phyloP scores from a whole-genome alignment of 2,113 vertebrate genomes.

The Antidorcas marsupialis region DNA sequence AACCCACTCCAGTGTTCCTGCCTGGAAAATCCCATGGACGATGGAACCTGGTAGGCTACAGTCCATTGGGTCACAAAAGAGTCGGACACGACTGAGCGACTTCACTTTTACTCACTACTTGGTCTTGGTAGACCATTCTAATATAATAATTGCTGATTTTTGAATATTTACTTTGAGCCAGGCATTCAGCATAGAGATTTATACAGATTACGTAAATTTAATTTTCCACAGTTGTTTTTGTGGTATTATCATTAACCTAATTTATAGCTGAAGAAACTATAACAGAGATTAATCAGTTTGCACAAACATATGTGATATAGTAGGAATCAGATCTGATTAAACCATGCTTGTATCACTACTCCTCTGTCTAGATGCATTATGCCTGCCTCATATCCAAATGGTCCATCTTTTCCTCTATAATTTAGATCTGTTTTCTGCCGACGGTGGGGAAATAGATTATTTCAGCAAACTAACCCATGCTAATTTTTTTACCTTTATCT shows the following conservation, averaged over 20 bases:
- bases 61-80: neutral
- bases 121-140: neutral
- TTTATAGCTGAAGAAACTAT: neutral
- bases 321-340: neutral
- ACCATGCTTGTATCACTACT: rapidly evolving
- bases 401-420: neutral
- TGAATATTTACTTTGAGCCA: neutral
- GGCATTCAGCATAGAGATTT: neutral
- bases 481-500: neutral
- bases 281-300: neutral
- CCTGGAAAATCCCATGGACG: neutral
- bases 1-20: neutral
- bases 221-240: neutral
- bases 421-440: neutral
- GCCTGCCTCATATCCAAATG: neutral
- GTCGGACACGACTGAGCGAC: neutral
- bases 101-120: neutral
- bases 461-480: neutral
- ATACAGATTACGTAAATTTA: neutral
- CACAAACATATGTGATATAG: neutral
- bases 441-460: neutral
- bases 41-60: neutral
- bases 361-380: neutral
- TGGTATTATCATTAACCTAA: neutral
- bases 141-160: neutral